phyloP scores from a whole-genome alignment of 2,888 invertebrate genomes.

The Agonopterix arenella region DNA sequence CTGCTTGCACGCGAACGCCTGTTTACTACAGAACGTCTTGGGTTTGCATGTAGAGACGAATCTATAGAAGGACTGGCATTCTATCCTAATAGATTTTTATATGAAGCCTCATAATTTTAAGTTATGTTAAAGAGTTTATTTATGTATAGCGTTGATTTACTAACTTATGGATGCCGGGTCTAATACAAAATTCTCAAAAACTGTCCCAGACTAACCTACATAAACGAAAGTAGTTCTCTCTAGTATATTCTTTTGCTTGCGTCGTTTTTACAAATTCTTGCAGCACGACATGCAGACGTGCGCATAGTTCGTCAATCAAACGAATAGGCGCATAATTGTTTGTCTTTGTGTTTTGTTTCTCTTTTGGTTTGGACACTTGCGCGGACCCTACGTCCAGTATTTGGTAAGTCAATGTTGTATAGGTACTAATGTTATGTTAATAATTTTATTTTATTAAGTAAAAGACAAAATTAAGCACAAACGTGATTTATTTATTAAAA shows the following conservation, averaged over 20 bases:
- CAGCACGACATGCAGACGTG: no score
- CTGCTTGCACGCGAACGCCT: conserved; percentile 94
- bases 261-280: no score
- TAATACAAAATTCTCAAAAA: background rate
- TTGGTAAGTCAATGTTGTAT: no score
- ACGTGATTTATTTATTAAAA: conserved; percentile 33
- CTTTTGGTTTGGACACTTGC: no score
- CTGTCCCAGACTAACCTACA: background rate
- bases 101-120: conserved; percentile 24
- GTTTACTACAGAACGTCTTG: conserved; percentile 89
- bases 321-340: no score
- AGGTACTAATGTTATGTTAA: background rate
- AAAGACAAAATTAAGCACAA: conserved; percentile 34
- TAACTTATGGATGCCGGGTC: no score
- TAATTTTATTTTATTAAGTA: conserved; percentile 10
- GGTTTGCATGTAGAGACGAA: conserved; percentile 95
- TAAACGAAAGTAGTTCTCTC: no score
- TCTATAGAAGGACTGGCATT: conserved; percentile 96
- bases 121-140: background rate
- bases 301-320: no score
- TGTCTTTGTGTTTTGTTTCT: no score
- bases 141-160: background rate
- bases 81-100: conserved; percentile 92
- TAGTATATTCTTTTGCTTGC: no score
- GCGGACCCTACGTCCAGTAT: no score